Evolutionary conservation across 2,888 invertebrate species (phyloP).

Genomic region (Orthosia incerta): DNA sequence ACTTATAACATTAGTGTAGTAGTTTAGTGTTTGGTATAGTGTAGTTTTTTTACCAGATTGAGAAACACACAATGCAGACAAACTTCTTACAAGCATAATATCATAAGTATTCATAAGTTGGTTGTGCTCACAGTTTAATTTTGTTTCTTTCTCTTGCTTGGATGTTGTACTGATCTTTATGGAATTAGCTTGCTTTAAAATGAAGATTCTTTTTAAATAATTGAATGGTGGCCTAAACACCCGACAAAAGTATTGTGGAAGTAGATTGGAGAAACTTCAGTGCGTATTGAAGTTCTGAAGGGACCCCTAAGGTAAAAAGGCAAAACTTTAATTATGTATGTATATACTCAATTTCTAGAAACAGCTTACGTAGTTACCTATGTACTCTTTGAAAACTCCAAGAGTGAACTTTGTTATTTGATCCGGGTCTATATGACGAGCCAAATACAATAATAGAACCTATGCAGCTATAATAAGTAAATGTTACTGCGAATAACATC

Average conservation of each 20-base stretch:
- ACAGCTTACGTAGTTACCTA: no score
- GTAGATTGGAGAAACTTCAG: no score
- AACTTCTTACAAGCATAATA: constrained; percentile 27
- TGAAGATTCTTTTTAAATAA: not conserved
- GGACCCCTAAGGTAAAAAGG: no score
- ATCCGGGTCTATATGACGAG: not conserved
- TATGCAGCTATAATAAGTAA: no score
- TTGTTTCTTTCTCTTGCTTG: not conserved
- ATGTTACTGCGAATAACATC: no score
- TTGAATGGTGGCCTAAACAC: no score
- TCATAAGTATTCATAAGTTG: constrained; percentile 22
- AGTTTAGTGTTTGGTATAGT: no score
- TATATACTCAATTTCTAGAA: no score
- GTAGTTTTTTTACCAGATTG: constrained; percentile 4
- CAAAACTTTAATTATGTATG: no score
- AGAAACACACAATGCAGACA: not conserved
- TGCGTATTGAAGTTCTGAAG: no score
- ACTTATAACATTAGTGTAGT: not conserved
- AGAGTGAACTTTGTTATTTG: not conserved
- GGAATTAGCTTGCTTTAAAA: not conserved
- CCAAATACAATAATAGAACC: not conserved
- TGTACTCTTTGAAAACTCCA: not conserved
- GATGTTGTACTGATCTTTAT: not conserved
- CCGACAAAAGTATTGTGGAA: no score
- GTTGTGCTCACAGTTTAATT: not conserved